A percentile compares a stretch with the other conserved stretches of the same genome.
Evolutionary conservation across 2,888 invertebrate species (phyloP).

Genomic region (Oscheius sp.): DNA sequence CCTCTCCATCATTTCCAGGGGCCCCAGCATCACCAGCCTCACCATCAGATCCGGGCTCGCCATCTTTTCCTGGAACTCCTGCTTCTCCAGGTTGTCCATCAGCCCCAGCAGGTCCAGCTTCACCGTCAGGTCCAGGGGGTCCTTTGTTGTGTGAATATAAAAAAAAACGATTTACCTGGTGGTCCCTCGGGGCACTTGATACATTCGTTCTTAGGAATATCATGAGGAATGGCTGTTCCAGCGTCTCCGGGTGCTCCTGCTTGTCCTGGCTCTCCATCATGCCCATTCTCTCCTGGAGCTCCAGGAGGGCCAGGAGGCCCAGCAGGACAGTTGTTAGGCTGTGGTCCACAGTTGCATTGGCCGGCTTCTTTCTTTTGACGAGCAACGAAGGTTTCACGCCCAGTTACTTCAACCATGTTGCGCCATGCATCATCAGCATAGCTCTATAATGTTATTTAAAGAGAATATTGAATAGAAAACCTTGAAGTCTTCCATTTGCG

Average conservation of each 20-base stretch:
- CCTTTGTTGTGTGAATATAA: background rate
- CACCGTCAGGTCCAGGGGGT: background rate
- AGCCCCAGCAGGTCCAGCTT: slow-evolving; percentile 10
- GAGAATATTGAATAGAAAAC: background rate
- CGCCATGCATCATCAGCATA: slow-evolving; percentile 29
- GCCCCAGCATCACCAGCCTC: slow-evolving; percentile 16
- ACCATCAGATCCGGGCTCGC: background rate
- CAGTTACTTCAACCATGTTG: slow-evolving; percentile 24
- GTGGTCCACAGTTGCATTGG: slow-evolving; percentile 23
- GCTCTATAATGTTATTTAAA: slow-evolving; percentile 1
- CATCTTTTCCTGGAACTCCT: slow-evolving; percentile 6
- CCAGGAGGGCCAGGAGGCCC: slow-evolving; percentile 26
- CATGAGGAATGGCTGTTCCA: slow-evolving; percentile 7
- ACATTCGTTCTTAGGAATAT: slow-evolving; percentile 13
- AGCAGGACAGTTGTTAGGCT: slow-evolving; percentile 21
- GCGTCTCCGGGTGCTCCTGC: slow-evolving; percentile 16
- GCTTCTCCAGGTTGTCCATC: slow-evolving; percentile 8
- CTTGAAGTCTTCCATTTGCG: slow-evolving; percentile 21
- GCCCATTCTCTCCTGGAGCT: slow-evolving; percentile 15
- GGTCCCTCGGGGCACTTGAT: slow-evolving; percentile 14
- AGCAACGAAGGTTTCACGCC: slow-evolving; percentile 2
- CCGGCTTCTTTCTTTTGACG: slow-evolving; percentile 26
- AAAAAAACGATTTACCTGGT: background rate
- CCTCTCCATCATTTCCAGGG: slow-evolving; percentile 2
- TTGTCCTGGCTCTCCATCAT: slow-evolving; percentile 5